phyloP scores from a whole-genome alignment of 2,113 vertebrate species.

The Mus pahari region DNA sequence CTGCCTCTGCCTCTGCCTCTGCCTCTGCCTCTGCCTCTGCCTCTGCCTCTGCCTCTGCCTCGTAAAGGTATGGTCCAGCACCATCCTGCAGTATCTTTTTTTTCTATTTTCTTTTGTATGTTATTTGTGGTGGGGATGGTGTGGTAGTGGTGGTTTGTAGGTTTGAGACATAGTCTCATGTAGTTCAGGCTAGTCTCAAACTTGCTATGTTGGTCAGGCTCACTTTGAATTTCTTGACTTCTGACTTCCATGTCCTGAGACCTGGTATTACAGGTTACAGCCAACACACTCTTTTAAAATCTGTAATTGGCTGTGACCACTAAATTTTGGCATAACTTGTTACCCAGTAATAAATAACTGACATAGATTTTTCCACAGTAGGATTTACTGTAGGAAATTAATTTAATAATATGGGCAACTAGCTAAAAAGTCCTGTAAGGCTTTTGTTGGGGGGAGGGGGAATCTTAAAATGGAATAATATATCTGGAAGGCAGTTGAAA shows the following conservation, averaged over 20 bases:
- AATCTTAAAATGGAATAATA: background rate
- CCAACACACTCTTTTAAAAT: background rate
- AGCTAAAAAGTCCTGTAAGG: background rate
- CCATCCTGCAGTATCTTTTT: background rate
- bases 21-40: too few relatives aligned
- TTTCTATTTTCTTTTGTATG: background rate
- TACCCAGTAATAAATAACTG: background rate
- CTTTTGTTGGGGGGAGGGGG: background rate
- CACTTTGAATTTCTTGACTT: background rate
- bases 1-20: too few relatives aligned
- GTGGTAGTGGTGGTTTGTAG: background rate
- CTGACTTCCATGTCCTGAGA: background rate
- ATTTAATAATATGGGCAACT: slow-evolving; percentile 3
- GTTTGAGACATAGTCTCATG: background rate
- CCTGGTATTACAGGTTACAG: background rate
- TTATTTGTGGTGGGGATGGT: background rate
- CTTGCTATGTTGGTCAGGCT: background rate
- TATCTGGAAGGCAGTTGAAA: background rate
- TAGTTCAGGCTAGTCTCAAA: background rate
- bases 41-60: background rate
- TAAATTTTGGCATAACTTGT: background rate
- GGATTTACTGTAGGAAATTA: background rate
- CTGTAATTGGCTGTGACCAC: background rate
- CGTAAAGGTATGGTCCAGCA: too few relatives aligned
- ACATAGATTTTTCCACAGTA: background rate